These are phyloP conservation scores for Papilio dardanus DNA, from an alignment of 1,140 invertebrate species.

Conservation along the genomic window DNA sequence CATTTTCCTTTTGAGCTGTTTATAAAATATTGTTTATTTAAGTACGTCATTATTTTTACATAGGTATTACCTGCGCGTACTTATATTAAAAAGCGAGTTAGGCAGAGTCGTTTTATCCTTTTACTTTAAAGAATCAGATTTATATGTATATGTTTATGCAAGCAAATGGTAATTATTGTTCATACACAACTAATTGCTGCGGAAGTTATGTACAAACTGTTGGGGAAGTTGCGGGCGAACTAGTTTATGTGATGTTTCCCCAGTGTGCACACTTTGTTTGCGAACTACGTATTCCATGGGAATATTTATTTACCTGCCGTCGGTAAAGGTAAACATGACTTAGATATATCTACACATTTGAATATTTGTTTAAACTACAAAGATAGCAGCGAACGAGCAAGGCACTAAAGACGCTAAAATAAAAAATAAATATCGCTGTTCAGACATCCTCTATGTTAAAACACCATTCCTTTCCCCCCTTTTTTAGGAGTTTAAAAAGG, in stretches of 20 bases:
- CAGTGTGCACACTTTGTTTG: slow-evolving; percentile 23
- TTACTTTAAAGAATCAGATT: not conserved
- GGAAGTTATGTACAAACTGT: slow-evolving; percentile 27
- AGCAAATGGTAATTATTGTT: slow-evolving; percentile 23
- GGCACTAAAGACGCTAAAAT: not conserved
- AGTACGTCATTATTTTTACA: too few species aligned
- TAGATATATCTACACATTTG: not conserved
- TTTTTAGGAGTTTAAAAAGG: not conserved
- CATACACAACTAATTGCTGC: slow-evolving; percentile 24
- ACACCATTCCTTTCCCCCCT: too few species aligned
- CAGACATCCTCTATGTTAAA: too few species aligned
- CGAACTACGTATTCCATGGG: slow-evolving; percentile 26
- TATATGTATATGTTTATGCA: not conserved
- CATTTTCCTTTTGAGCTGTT: slow-evolving; percentile 3
- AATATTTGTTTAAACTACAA: too few species aligned
- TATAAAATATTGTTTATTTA: too few species aligned
- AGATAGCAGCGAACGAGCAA: not conserved
- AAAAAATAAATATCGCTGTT: too few species aligned
- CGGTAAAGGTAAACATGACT: not conserved
- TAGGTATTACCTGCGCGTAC: too few species aligned
- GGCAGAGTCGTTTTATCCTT: not conserved
- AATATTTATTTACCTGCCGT: slow-evolving; percentile 23
- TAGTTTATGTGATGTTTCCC: slow-evolving; percentile 34
- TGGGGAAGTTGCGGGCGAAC: slow-evolving; percentile 16
- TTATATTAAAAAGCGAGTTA: too few species aligned